Conservation (phyloP, 1,140 invertebrate genomes). For the Drosophila navojoa region DNA sequence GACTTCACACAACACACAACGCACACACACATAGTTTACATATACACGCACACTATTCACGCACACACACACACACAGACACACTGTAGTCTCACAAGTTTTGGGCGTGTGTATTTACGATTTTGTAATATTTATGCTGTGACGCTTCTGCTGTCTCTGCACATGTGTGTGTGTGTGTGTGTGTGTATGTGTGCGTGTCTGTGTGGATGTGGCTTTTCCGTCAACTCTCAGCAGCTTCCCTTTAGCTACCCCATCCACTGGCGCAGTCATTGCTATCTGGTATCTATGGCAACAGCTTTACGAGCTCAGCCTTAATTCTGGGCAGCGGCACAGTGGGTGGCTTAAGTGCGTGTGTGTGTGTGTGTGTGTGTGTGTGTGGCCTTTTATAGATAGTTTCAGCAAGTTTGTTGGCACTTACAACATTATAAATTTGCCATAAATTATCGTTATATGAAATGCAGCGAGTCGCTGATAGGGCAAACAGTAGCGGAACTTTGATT, state of each 20-base stretch:
- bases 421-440: conserved; percentile 78
- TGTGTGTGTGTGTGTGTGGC: conserved; percentile 21
- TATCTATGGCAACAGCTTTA: conserved; percentile 63
- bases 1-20: conserved; percentile 37
- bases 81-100: conserved; percentile 14
- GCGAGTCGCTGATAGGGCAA: conserved; percentile 47
- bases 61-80: conserved; percentile 4
- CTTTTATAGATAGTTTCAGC: conserved; percentile 76
- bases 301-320: conserved; percentile 55
- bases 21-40: conserved; percentile 1
- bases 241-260: background rate
- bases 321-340: conserved; percentile 40
- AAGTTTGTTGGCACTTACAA: conserved; percentile 79
- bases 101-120: conserved; percentile 61
- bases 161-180: conserved; percentile 15
- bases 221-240: conserved; percentile 24
- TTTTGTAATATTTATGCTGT: conserved; percentile 71
- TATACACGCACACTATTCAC: conserved; percentile 4
- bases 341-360: conserved; percentile 4
- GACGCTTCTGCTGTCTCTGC: conserved; percentile 37
- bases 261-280: conserved; percentile 33
- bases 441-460: conserved; percentile 69
- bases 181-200: conserved; percentile 26
- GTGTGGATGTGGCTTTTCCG: conserved; percentile 36
- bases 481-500: conserved; percentile 38